A percentile compares a stretch with the other conserved stretches of the same genome.
These are phyloP conservation scores for Melanerpes formicivorus DNA, from an alignment of 2,113 vertebrate genomes.

Conservation along the genomic window DNA sequence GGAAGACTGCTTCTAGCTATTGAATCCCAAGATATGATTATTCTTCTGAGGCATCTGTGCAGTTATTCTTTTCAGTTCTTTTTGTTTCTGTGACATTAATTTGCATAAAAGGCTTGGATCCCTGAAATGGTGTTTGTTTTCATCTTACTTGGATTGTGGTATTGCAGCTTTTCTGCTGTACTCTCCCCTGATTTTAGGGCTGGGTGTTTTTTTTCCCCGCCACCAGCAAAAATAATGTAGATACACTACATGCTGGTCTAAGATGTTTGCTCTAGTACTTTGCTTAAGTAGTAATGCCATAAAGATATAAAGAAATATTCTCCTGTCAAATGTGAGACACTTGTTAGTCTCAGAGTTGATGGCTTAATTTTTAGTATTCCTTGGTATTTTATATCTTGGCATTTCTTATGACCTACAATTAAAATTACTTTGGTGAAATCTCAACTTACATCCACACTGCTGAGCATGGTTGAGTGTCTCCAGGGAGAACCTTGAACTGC, in stretches of 20 bases:
- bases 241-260: background rate
- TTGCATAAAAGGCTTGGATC: background rate
- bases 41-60: background rate
- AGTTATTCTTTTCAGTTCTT: background rate
- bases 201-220: fast-evolving
- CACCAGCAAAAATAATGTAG: background rate
- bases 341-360: constrained; percentile 35
- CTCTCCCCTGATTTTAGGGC: background rate
- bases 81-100: background rate
- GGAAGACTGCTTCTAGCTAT: background rate
- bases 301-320: background rate
- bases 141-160: background rate
- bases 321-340: background rate
- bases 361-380: constrained; percentile 61
- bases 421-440: constrained; percentile 22
- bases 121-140: background rate
- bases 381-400: constrained; percentile 39
- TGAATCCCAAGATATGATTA: background rate
- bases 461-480: constrained; percentile 27
- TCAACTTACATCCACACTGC: constrained; percentile 46
- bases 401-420: constrained; percentile 57
- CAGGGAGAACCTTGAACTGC: constrained; percentile 41
- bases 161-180: background rate
- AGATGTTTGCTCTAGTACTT: background rate
- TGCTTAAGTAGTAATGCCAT: background rate